Base-by-base conservation (phyloP, 2,888 invertebrate species). In the Diabrotica balteata region DNA sequence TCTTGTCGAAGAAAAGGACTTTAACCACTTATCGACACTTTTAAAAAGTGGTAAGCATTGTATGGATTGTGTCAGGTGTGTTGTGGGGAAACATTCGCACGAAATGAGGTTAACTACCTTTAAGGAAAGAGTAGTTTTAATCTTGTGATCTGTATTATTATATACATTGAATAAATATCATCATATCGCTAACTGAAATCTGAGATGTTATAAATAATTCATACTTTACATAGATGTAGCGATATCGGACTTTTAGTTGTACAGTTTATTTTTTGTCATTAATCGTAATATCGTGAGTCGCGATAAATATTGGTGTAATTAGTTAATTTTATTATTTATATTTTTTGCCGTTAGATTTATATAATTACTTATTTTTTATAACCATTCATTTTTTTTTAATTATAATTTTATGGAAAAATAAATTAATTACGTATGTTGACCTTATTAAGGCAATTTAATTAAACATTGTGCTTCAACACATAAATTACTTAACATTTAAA, bases 131-230 rank as follows among this genome's bases (percentile, higher is more conserved):
- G 71, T 70, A 63, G 52, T 64, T 73, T 67, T 74, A 70, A 75
- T 75, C 73, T 74, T 64, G 59, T 73, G 71, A 75, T 75, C 75
- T 75, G 55, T 73, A 73, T 72, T 73, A 72, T 72, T 72, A 70
- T 61, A 57, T 46, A 52, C 66, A 50, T 50, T 62, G 70, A 69
- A 69, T 66, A 53, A 64, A 69, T 55, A 69, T 63, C 62, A 63
- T 55, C 59, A 58, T 45, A 55, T 63, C 60, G 61, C 61, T 58
- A 46, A 52, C 49, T 59, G 67, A 63, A 67, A 68, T 68, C 65
- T 62, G 68, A 62, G 53, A 68, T 57, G 63, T 50, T 11, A 57
- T 63, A 50, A 63, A 63, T 63, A 57, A 63, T 63, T 63, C 57
- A 63, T 63, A 63, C 51, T 57, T 51, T 57, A 11, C 54, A 22